Evolutionary conservation across 2,888 invertebrate species (phyloP).

Genomic region (Caenorhabditis wallacei): DNA sequence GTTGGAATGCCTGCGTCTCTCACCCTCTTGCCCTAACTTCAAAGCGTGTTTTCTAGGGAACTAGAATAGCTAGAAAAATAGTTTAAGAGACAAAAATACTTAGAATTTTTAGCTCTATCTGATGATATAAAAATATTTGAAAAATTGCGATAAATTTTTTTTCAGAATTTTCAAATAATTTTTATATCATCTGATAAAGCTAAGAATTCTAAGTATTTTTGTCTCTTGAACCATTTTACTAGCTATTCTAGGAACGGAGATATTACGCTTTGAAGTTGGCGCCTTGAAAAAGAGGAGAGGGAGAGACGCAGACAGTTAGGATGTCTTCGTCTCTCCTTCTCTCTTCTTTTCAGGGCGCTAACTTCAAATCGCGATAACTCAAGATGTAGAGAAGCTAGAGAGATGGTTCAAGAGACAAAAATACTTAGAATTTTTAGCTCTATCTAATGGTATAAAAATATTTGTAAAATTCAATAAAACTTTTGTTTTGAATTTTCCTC

Average conservation of each 20-base stretch:
- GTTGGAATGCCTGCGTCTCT: too few species aligned
- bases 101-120: too few species aligned
- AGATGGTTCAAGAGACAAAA: not conserved
- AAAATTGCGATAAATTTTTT: too few species aligned
- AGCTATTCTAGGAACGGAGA: not conserved
- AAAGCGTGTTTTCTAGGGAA: too few species aligned
- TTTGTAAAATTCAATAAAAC: too few species aligned
- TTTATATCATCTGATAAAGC: not conserved
- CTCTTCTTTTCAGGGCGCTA: too few species aligned
- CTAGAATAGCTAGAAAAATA: too few species aligned
- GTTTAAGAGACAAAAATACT: too few species aligned
- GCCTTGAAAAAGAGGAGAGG: not conserved
- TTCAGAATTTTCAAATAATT: too few species aligned
- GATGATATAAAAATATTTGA: too few species aligned
- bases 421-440: not conserved
- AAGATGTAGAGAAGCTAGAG: not conserved
- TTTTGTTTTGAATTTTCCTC: too few species aligned
- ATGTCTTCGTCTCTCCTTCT: not conserved
- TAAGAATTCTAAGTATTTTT: conserved; percentile 1
- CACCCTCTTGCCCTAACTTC: too few species aligned
- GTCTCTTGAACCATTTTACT: not conserved
- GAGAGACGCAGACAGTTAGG: not conserved
- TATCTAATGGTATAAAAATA: not conserved
- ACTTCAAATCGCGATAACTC: not conserved
- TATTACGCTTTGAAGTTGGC: not conserved